These are phyloP conservation scores for Corythoichthys intestinalis DNA, from an alignment of 2,113 vertebrate species.

Conservation along the genomic window DNA sequence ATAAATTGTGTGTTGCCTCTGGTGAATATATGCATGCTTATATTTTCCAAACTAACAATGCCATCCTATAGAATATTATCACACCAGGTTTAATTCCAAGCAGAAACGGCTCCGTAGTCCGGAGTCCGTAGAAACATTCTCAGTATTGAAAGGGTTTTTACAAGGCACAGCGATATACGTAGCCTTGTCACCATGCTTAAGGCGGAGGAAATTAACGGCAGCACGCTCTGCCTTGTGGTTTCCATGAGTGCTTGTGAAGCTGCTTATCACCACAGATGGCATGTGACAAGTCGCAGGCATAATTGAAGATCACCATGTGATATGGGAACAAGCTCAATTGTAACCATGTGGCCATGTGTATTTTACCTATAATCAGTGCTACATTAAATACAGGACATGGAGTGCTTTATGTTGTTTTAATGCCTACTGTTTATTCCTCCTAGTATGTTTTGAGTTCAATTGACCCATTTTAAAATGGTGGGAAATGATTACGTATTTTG, in stretches of 20 bases:
- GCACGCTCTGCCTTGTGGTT: slow-evolving; percentile 46
- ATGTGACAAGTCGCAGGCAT: slow-evolving; percentile 58
- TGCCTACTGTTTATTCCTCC: neutral
- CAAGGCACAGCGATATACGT: slow-evolving; percentile 10
- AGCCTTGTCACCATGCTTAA: slow-evolving; percentile 21
- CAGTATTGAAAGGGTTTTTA: slow-evolving; percentile 5
- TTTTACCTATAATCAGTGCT: neutral
- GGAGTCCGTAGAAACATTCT: too few species aligned
- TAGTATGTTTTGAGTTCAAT: neutral
- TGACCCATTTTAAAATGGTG: too few species aligned
- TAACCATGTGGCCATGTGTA: neutral
- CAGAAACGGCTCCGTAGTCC: too few species aligned
- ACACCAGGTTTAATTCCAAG: neutral
- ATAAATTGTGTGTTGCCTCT: neutral
- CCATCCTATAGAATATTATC: neutral
- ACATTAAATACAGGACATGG: neutral
- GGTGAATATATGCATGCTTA: neutral
- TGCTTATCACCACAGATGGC: slow-evolving; percentile 49
- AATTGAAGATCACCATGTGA: slow-evolving; percentile 48
- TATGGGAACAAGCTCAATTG: slow-evolving; percentile 9
- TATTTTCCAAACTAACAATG: neutral
- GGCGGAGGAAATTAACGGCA: slow-evolving; percentile 54
- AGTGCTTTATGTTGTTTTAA: neutral
- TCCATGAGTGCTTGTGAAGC: slow-evolving; percentile 54
- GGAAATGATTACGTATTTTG: too few species aligned